Base-by-base conservation (phyloP, 2,113 vertebrate genomes). In the Thryonomys swinderianus region DNA sequence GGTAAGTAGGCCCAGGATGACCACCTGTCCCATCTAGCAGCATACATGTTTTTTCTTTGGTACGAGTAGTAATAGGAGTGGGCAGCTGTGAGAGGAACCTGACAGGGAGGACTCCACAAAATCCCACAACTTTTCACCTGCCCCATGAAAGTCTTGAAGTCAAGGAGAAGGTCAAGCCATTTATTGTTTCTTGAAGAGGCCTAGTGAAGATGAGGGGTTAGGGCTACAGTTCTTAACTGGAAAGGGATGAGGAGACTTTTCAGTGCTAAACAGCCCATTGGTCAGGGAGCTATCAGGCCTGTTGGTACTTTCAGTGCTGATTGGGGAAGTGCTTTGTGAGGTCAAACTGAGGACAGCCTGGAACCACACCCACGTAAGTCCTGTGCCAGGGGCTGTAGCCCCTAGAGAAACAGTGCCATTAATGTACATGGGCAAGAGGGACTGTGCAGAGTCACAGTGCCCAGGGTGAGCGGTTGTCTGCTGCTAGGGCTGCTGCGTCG, bases 121-220 rank as follows among this genome's bases (percentile, higher is more conserved):
- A 85, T 12, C 51, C 59, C 8, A 3, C 18, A 62, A 45, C n/a
- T 55, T 25, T 25, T 92, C 25, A 27, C 3, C 17, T 69, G 57
- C 62, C 40, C 73, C 9, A n/a, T 18, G 84, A 91, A 88, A 80
- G 6, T 37, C 61, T 91, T 92, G 64, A 83, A 85, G 18, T 59
- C 80, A 67, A 95, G 32, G 91, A 86, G 74, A 51, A 94, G 90
- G 27, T 30, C 91, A 91, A 80, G 62, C 55, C n/a, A 84, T 84
- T 94, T 96, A 95, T 96, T 95, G 67, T 88, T 83, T 84, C 37
- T 95, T 82, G 51, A 95, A 74, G 73, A 91, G 53, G 17, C 64
- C 9, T 2, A 37, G 25, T 45, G 83, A 80, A 40, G 57, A 78
- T 53, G 78, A 92, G 27, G 25, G 69, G 53, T 23, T 53, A 78